Base-by-base conservation (phyloP, 2,113 vertebrate species). In the Steatornis caripensis region DNA sequence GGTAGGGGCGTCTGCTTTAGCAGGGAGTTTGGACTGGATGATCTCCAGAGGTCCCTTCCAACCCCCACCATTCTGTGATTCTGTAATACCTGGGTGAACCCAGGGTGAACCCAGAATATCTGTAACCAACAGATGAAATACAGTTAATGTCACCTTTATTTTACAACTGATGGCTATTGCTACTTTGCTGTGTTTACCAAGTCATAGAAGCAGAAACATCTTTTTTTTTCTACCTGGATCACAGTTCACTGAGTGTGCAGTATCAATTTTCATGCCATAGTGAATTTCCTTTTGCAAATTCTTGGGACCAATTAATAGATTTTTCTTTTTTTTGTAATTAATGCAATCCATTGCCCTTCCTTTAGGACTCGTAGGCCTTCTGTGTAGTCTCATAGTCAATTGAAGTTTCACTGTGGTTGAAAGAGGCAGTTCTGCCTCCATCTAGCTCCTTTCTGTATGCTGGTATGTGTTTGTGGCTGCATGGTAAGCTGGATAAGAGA, bases 321-420 rank as follows among this genome's bases (percentile, higher is more conserved):
- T 37, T 64, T 46, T 23, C 57, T 87, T 45, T n/a, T 10, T 76
- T 83, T 58, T 65, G 23, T 5, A 81, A 89, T 95, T 94, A 91
- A 85, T 94, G 13, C 53, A 60, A 80, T 96, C 66, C 49, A 15
- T 88, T 97, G 78, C 70, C 84, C 87, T 96, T 93, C 82, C 84
- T 96, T 93, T 96, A 89, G 91, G 95, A 90, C 26, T 91, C 58
- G 84, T 96, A 93, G 70, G 87, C 78, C 84, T 90, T 95, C 65
- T 95, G 57, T 96, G 78, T 96, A 96, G 79, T 95, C 70, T 97
- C 66, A 90, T 66, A 96, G 82, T 94, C 87, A 91, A 61, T n/a
- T 95, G 90, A 95, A 94, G 78, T 90, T 77, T 95, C 82, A 65
- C 36, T 90, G 79, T 93, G 90, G 36, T 93, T 91, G 90, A 95